Base-by-base conservation (phyloP, 2,113 vertebrate species). In the Nothoprocta perdicaria region DNA sequence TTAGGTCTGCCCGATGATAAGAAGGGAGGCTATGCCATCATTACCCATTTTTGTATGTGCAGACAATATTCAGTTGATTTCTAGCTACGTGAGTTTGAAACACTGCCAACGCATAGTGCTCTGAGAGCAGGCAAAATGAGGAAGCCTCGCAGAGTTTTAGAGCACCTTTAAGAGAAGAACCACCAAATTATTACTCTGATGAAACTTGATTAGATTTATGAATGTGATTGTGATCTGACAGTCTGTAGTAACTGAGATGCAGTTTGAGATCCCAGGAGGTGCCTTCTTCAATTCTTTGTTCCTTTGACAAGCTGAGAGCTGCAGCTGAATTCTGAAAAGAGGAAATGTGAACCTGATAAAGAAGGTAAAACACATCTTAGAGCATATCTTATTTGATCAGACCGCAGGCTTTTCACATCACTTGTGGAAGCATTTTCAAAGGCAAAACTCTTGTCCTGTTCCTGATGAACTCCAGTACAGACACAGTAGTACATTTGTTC, bases 401-500 rank as follows among this genome's bases (percentile, higher is more conserved):
- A 48, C 45, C 9, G 13, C 26, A n/a, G 62, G 27, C 45, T 76
- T 48, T 61, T 33, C 58, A 22, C 13, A 3, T 53, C n/a, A 7
- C 18, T 38, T 38, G 10, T 21, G 61, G 65, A 19, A 57, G 26
- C 14, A 1, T 86, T 77, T 55, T 24, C 77, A 62, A 71, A 73
- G 38, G 27, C 23, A 76, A 22, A 67, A n/a, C 31, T 61, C 76
- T 46, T n/a, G 0, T 10, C 29, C 50, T 9, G 29, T 35, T 60
- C 52, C 29, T 61, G 58, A 15, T 46, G 2, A 1, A 2, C 53
- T 84, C n/a, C 6, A 0, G 31, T 17, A 0, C 4, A 26, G 35
- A 33, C 2, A 2, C 17, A 10, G 1, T 2, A 23, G 6, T 31
- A 31, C 1, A 0, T n/a, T 79, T 29, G 19, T 22, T 61, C 5